Base-by-base conservation (phyloP, 1,140 invertebrate genomes). In the Solenopsis fugax region DNA sequence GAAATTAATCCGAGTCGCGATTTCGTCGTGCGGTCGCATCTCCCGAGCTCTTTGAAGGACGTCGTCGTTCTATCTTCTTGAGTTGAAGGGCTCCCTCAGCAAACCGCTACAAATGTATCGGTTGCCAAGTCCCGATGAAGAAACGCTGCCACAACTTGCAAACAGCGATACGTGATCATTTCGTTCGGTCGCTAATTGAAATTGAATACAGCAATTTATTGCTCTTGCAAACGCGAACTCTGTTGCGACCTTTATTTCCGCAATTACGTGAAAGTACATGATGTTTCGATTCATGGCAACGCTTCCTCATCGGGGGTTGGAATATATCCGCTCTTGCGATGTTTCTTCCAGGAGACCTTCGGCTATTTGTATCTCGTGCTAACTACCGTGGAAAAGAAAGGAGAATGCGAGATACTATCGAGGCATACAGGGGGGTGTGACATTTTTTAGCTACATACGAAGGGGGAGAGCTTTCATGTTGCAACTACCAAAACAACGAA, bases 401-500 rank as follows among this genome's bases (percentile, higher is more conserved):
- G 69, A 75, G 18, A 81, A 75, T 84, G 80, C 56, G 69, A 81
- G 48, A 75, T 75, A 73, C 80, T 84, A 84, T 84, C 80, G 80
- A 75, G 80, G 69, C 69, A 84, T 84, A 84, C 69, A 73, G 13
- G 21, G 18, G 16, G 37, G 18, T 21, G 80, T 62, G 80, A 84
- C 80, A 84, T 84, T 84, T 84, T 84, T 84, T 75, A 84, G 80
- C 80, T 84, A 84, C 80, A 60, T 72, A 82, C 48, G 60, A 65
- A 72, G 29, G 37, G 80, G 67, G 67, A 73, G 80, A 84, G 80
- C 80, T 84, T 75, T 84, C 80, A 84, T 84, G 52, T 84, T 56
- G 80, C 80, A 84, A 75, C 80, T 84, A 84, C 80, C 52, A 84
- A 84, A 84, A 84, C 80, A 75, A 84, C 80, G 80, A 84, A 84